Conservation (phyloP, 2,888 invertebrate genomes). For the Trissolcus japonicus region DNA sequence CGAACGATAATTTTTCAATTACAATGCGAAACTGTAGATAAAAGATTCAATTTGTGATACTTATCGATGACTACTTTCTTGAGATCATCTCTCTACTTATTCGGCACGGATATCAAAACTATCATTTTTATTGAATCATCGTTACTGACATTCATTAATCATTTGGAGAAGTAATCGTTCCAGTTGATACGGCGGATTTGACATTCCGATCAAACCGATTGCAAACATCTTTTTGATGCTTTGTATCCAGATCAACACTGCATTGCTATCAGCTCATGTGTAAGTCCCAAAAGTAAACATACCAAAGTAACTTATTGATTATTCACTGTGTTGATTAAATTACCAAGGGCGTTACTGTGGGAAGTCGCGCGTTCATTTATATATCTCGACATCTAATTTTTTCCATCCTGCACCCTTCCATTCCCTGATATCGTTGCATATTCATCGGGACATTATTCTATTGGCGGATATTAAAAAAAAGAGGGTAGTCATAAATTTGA, state of each 20-base stretch:
- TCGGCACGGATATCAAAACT: background rate
- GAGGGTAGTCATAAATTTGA: conserved; percentile 2
- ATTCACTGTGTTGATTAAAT: conserved; percentile 75
- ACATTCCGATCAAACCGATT: conserved; percentile 10
- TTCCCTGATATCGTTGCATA: conserved; percentile 67
- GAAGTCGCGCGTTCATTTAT: conserved; percentile 65
- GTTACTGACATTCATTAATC: conserved; percentile 2
- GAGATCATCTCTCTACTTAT: background rate
- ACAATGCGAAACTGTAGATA: background rate
- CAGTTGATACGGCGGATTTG: background rate
- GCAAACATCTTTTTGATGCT: background rate
- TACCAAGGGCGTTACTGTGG: conserved; percentile 73
- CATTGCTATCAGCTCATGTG: conserved; percentile 55
- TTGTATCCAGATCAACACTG: conserved; percentile 46
- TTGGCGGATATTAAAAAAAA: conserved; percentile 29
- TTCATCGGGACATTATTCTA: conserved; percentile 65
- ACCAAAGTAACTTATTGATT: conserved; percentile 64
- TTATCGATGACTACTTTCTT: no score
- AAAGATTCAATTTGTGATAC: no score
- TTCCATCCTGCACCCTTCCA: conserved; percentile 41
- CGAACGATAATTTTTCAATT: background rate
- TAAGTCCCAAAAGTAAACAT: conserved; percentile 57
- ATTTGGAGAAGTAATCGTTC: background rate
- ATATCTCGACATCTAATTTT: conserved; percentile 41
- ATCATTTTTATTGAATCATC: conserved; percentile 6